phyloP scores from a whole-genome alignment of 2,888 invertebrate genomes.

The Parnassius mnemosyne region DNA sequence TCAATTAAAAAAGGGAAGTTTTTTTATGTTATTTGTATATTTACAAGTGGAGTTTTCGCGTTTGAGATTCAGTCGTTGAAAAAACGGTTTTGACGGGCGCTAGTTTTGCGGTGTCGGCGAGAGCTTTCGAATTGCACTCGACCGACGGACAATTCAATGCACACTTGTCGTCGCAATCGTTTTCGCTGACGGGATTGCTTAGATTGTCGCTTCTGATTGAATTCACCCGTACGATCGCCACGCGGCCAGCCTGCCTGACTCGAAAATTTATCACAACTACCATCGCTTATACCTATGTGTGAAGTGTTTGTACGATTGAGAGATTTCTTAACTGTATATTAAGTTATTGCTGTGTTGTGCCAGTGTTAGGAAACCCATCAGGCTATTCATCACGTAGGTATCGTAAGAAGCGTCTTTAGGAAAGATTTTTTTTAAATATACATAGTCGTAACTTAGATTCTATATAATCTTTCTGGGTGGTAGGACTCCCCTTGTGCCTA shows the following conservation, averaged over 20 bases:
- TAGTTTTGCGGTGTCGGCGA: slow-evolving; percentile 46
- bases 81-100: slow-evolving; percentile 51
- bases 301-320: slow-evolving; percentile 42
- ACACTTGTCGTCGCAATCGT: slow-evolving; percentile 65
- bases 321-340: slow-evolving; percentile 10
- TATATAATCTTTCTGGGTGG: no score
- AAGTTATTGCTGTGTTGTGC: no score
- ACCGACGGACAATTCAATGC: slow-evolving; percentile 64
- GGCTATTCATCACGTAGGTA: no score
- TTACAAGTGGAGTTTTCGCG: neutral
- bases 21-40: neutral
- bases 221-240: slow-evolving; percentile 55
- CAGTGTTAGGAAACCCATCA: no score
- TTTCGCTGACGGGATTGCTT: slow-evolving; percentile 68
- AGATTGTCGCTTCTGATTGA: slow-evolving; percentile 75
- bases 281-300: slow-evolving; percentile 58
- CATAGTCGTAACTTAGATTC: no score
- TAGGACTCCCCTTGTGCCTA: no score
- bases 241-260: slow-evolving; percentile 44
- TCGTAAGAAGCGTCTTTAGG: no score
- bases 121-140: slow-evolving; percentile 55
- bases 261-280: slow-evolving; percentile 66
- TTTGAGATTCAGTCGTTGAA: slow-evolving; percentile 13
- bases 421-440: no score
- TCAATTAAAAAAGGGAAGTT: neutral